Percentiles rank a stretch among this genome's conserved stretches.
phyloP scores from a whole-genome alignment of 1,140 invertebrate species.

The Brachionus angularis region DNA sequence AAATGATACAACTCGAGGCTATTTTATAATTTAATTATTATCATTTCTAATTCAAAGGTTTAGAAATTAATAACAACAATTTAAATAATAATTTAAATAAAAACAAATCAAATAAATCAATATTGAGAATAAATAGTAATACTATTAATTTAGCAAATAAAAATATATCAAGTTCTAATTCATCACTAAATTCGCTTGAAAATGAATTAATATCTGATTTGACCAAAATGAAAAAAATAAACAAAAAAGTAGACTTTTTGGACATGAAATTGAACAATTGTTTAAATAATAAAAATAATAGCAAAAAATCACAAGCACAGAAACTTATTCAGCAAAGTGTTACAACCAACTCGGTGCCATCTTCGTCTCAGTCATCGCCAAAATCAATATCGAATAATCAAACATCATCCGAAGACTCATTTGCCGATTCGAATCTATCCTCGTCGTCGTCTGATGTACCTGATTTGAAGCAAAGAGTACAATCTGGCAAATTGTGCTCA shows the following conservation, averaged over 20 bases:
- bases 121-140: too few relatives aligned
- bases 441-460: conserved; percentile 14
- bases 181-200: too few relatives aligned
- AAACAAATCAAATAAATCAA: too few relatives aligned
- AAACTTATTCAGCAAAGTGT: neutral
- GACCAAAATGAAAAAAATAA: too few relatives aligned
- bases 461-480: neutral
- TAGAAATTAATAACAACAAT: too few relatives aligned
- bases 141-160: too few relatives aligned
- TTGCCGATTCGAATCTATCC: conserved; percentile 33
- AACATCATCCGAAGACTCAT: conserved; percentile 25
- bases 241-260: conserved; percentile 42
- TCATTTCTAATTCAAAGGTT: too few relatives aligned
- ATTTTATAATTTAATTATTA: too few relatives aligned
- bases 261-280: conserved; percentile 36
- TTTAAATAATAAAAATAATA: conserved; percentile 1
- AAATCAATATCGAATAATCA: conserved; percentile 14
- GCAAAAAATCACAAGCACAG: neutral
- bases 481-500: conserved; percentile 12
- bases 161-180: too few relatives aligned
- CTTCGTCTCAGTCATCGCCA: conserved; percentile 11
- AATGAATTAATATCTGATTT: too few relatives aligned
- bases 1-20: too few relatives aligned
- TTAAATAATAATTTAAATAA: too few relatives aligned
- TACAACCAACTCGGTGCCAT: neutral